phyloP scores from a whole-genome alignment of 2,113 vertebrate genomes.

The Sardina pilchardus region DNA sequence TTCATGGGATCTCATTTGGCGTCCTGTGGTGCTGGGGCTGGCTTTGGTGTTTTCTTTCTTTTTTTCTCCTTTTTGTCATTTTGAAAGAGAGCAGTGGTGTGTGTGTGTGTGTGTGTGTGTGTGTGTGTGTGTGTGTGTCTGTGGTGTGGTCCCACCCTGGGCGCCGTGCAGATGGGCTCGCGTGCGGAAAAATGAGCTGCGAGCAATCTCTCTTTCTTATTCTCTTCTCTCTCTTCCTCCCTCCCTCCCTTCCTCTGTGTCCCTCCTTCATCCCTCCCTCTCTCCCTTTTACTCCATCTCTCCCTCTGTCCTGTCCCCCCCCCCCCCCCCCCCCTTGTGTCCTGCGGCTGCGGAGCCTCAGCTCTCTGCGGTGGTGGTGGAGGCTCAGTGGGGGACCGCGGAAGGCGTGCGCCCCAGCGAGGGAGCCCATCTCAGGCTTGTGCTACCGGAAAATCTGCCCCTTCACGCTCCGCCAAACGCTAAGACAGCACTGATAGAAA shows the following conservation, averaged over 20 bases:
- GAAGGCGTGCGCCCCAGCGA: constrained; percentile 78
- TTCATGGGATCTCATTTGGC: constrained; percentile 76
- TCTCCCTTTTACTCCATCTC: constrained; percentile 32
- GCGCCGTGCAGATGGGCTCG: constrained; percentile 77
- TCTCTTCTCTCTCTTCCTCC: constrained; percentile 27
- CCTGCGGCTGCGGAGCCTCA: constrained; percentile 72
- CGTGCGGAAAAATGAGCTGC: constrained; percentile 78
- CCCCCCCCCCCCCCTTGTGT: constrained; percentile 56
- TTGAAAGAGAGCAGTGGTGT: constrained; percentile 68
- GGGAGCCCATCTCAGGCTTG: constrained; percentile 86
- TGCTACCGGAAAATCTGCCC: constrained; percentile 92
- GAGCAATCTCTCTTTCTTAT: constrained; percentile 65
- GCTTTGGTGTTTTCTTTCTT: constrained; percentile 62
- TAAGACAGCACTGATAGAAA: constrained; percentile 66
- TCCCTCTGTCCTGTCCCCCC: constrained; percentile 30
- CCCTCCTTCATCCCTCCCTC: constrained; percentile 20
- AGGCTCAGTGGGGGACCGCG: constrained; percentile 76
- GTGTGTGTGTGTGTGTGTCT: constrained; percentile 71
- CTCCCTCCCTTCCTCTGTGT: constrained; percentile 17
- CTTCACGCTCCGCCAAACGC: constrained; percentile 83
- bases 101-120: constrained; percentile 72
- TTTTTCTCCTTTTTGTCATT: constrained; percentile 63
- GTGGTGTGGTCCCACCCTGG: constrained; percentile 74
- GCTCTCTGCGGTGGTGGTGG: constrained; percentile 80
- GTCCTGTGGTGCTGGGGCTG: constrained; percentile 69